Conservation (phyloP, 2,888 invertebrate genomes). For the Conomelus anceps region DNA sequence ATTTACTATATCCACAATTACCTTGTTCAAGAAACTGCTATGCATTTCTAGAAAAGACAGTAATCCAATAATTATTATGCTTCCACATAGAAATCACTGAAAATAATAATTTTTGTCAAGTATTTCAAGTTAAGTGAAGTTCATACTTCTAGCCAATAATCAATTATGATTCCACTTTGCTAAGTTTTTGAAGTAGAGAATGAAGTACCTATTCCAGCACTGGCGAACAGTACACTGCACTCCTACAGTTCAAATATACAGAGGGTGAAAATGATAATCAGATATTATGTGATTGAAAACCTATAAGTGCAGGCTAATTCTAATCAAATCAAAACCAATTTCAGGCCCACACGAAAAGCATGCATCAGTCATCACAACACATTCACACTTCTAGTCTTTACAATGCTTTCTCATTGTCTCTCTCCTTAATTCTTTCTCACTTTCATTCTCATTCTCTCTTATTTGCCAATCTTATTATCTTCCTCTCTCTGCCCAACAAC, state of each 20-base stretch:
- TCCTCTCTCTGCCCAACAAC: no score
- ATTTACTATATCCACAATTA: neutral
- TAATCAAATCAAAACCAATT: neutral
- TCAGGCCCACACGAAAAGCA: neutral
- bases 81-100: neutral
- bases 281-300: neutral
- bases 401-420: neutral
- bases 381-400: neutral
- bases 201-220: no score
- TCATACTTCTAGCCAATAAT: no score
- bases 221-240: neutral
- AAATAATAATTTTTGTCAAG: no score
- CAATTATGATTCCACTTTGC: no score
- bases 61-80: neutral
- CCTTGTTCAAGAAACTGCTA: neutral
- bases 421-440: neutral
- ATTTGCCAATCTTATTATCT: neutral
- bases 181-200: no score
- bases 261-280: neutral
- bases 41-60: neutral
- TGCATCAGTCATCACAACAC: neutral
- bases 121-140: no score
- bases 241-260: neutral
- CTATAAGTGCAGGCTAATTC: neutral
- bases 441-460: neutral